These are phyloP conservation scores for Ovis aries DNA, from an alignment of 2,113 vertebrate species.

Conservation along the genomic window ARS-UI_Ramb_v3.0 NC_056056.1:209712501-209713000, in stretches of 20 bases:
- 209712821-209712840: conserved; percentile 15
- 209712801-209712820: conserved; percentile 63
- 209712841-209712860: conserved; percentile 69
- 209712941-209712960: background rate
- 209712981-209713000: background rate
- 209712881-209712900: background rate
- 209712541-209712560: conserved; percentile 55
- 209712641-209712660: background rate
- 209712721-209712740: background rate
- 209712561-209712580: background rate
- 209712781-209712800: conserved; percentile 86
- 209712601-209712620: background rate
- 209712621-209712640: background rate
- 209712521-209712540: conserved; percentile 83
- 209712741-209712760: conserved; percentile 53
- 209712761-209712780: conserved; percentile 87
- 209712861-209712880: conserved; percentile 81
- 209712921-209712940: background rate
- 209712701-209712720: background rate
- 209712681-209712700: background rate
- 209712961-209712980: background rate
- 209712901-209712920: conserved; percentile 4
- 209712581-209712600: background rate
- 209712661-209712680: background rate
- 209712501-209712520: conserved; percentile 93